These are phyloP conservation scores for Chrysemys picta DNA, from an alignment of 2,113 vertebrate genomes.

Conservation along the genomic window DNA sequence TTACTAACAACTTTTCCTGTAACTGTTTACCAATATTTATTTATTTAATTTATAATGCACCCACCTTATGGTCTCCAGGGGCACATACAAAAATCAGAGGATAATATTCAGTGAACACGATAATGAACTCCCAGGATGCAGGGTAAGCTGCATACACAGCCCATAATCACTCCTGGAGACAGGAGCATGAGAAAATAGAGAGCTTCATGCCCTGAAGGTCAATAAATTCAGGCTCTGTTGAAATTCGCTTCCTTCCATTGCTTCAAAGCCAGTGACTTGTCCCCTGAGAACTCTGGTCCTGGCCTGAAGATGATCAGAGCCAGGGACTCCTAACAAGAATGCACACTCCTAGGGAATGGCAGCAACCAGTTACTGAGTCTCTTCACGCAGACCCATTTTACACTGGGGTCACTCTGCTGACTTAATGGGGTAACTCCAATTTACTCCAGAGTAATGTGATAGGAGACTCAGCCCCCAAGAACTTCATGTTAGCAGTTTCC, in stretches of 20 bases:
- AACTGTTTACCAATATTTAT: background rate
- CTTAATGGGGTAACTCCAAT: accelerated
- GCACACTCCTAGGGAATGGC: background rate
- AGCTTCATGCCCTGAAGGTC: background rate
- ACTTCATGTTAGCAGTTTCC: background rate
- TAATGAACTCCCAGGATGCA: accelerated
- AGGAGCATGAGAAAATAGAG: background rate
- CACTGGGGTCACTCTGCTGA: accelerated
- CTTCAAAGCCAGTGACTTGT: accelerated
- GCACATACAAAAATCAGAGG: background rate
- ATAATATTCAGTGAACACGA: background rate
- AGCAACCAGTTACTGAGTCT: accelerated
- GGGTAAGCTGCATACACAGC: accelerated
- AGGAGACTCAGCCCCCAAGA: background rate
- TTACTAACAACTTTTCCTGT: background rate
- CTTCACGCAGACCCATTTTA: background rate
- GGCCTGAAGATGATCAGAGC: background rate
- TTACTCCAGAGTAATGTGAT: background rate
- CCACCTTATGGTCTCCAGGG: background rate
- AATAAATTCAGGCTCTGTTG: background rate
- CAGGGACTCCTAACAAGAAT: background rate
- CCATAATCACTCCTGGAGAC: background rate
- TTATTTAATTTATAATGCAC: background rate
- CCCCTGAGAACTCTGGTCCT: background rate
- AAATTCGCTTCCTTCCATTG: too few relatives aligned